Evolutionary conservation across 2,113 vertebrate genomes (phyloP).

Genomic region (Chionodraco myersi): DNA sequence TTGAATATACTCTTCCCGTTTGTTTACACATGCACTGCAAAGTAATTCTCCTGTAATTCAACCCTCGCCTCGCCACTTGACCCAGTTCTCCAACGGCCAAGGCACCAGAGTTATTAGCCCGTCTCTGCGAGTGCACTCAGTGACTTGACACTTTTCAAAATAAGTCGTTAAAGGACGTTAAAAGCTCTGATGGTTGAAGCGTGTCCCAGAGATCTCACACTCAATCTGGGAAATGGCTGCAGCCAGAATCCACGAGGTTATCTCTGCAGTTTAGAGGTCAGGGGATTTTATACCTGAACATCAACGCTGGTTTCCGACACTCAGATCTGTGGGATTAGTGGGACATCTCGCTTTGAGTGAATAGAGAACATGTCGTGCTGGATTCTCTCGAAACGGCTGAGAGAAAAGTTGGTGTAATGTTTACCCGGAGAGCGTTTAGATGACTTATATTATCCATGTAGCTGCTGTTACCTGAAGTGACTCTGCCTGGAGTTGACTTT

Average conservation of each 20-base stretch:
- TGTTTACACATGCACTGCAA: slow-evolving; percentile 27
- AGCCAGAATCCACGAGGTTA: slow-evolving; percentile 28
- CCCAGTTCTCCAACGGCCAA: slow-evolving; percentile 2
- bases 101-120: slow-evolving; percentile 11
- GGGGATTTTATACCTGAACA: not conserved
- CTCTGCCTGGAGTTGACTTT: no score
- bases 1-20: slow-evolving; percentile 11
- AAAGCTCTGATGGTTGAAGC: slow-evolving; percentile 29
- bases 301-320: not conserved
- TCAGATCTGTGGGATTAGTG: slow-evolving; percentile 5
- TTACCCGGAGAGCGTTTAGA: not conserved
- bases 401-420: not conserved
- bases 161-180: slow-evolving; percentile 40
- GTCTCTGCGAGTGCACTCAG: slow-evolving; percentile 34
- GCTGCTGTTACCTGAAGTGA: no score
- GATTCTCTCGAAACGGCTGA: not conserved
- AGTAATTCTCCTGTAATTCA: slow-evolving; percentile 33
- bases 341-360: not conserved
- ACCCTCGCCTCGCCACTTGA: slow-evolving; percentile 31
- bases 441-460: no score
- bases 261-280: slow-evolving; percentile 29
- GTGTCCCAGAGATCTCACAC: slow-evolving; percentile 21
- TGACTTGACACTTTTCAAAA: slow-evolving; percentile 51
- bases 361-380: not conserved
- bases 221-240: slow-evolving; percentile 1